Evolutionary conservation across 2,113 vertebrate genomes (phyloP).

Genomic region (Saccopteryx bilineata): DNA sequence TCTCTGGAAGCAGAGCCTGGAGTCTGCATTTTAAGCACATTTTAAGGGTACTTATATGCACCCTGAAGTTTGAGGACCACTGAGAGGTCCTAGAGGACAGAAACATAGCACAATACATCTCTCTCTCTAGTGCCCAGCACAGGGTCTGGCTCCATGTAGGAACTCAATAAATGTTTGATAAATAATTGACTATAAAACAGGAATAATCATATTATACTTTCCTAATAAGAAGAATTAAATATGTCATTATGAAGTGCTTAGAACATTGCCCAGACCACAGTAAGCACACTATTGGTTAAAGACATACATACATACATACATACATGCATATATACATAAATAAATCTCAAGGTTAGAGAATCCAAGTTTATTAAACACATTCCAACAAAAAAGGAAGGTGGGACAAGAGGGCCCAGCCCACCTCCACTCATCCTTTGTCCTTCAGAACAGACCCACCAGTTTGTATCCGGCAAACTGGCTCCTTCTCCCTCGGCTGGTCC

Average conservation of each 20-base stretch:
- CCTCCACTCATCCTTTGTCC: not conserved
- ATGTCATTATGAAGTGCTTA: conserved; percentile 16
- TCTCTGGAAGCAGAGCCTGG: not conserved
- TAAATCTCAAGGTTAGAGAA: conserved; percentile 54
- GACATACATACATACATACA: not conserved
- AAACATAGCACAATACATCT: not conserved
- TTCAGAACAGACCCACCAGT: conserved; percentile 52
- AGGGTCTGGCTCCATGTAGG: not conserved
- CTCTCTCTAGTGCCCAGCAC: not conserved
- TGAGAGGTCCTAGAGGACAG: not conserved
- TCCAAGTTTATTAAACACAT: conserved; percentile 80
- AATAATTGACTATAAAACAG: conserved; percentile 27
- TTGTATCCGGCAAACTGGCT: conserved; percentile 65
- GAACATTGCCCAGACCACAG: not conserved
- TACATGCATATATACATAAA: not conserved
- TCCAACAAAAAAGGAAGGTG: conserved; percentile 48
- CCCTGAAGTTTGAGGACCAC: not conserved
- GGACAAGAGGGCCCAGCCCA: conserved; percentile 71
- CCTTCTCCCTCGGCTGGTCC: not conserved
- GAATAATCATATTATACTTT: conserved; percentile 34
- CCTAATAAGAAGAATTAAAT: conserved; percentile 30
- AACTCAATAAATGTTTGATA: conserved; percentile 30
- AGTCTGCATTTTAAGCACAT: not conserved
- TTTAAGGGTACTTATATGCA: not conserved
- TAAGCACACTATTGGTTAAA: not conserved